phyloP scores from a whole-genome alignment of 2,113 vertebrate species.

The Jaculus jaculus region DNA sequence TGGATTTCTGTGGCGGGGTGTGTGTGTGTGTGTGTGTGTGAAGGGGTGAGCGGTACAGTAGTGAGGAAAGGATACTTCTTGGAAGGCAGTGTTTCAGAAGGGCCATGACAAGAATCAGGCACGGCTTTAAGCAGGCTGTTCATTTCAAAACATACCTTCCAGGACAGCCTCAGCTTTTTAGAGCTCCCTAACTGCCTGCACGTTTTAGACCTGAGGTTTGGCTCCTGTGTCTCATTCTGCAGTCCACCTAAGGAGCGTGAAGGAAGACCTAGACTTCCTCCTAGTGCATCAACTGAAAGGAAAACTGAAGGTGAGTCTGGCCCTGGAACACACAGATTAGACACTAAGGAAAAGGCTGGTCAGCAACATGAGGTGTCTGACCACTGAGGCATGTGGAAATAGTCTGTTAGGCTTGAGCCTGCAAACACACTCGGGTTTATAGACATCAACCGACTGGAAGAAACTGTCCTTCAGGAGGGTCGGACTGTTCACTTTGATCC shows the following conservation, averaged over 20 bases:
- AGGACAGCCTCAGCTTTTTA: neutral
- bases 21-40: too few relatives aligned
- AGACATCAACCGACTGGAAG: neutral
- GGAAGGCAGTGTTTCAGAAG: neutral
- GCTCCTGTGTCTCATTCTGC: neutral
- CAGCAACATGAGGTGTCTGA: neutral
- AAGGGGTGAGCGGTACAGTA: too few relatives aligned
- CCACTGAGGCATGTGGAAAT: neutral
- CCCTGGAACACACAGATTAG: neutral
- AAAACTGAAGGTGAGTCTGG: neutral
- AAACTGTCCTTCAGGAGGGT: neutral
- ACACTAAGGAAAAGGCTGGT: neutral
- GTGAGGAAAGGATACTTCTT: too few relatives aligned
- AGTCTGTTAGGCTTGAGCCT: neutral
- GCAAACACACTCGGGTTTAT: neutral
- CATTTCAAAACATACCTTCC: neutral
- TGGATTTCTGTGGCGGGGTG: too few relatives aligned
- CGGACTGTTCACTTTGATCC: fast-evolving
- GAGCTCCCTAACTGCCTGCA: fast-evolving
- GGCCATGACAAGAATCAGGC: neutral
- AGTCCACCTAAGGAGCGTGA: neutral
- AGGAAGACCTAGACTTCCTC: neutral
- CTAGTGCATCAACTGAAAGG: neutral
- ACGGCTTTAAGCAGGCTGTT: neutral
- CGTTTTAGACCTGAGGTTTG: neutral